Evolutionary conservation across 23 tunicate genomes (phyloP).

Genomic region (Botrylloides violaceus): DNA sequence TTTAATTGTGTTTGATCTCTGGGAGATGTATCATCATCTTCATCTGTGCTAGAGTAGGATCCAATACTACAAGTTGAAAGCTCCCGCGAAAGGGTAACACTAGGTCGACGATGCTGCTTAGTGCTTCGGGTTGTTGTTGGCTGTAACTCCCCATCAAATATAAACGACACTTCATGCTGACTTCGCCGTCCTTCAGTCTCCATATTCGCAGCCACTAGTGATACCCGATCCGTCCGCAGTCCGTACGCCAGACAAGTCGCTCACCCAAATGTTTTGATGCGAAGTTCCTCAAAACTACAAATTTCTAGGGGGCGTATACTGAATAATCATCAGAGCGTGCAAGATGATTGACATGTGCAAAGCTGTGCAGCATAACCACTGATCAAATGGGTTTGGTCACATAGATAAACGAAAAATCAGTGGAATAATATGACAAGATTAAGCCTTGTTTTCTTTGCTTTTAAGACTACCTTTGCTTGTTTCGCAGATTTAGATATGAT

Average conservation of each 20-base stretch:
- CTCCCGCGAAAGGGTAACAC: conserved; percentile 51
- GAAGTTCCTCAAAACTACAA: too few species aligned
- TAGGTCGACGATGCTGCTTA: conserved; percentile 52
- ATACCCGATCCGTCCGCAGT: too few species aligned
- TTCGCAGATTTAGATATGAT: too few species aligned
- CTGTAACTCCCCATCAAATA: neutral
- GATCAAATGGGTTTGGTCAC: too few species aligned
- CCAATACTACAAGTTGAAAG: conserved; percentile 42
- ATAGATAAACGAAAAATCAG: too few species aligned
- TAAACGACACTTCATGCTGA: conserved; percentile 23
- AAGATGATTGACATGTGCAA: neutral
- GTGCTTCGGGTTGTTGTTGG: conserved; percentile 43
- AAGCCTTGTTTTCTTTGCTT: too few species aligned
- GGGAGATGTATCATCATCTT: conserved; percentile 18
- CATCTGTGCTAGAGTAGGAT: conserved; percentile 21
- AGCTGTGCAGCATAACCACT: too few species aligned
- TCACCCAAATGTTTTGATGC: too few species aligned
- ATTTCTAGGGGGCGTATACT: too few species aligned
- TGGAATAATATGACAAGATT: too few species aligned
- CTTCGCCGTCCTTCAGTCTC: neutral
- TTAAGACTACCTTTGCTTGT: too few species aligned
- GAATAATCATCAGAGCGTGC: neutral
- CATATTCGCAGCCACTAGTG: neutral
- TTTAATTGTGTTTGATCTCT: neutral
- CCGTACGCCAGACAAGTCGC: too few species aligned